Conservation (phyloP, 2,888 invertebrate species). For the Nymphalis urticae region DNA sequence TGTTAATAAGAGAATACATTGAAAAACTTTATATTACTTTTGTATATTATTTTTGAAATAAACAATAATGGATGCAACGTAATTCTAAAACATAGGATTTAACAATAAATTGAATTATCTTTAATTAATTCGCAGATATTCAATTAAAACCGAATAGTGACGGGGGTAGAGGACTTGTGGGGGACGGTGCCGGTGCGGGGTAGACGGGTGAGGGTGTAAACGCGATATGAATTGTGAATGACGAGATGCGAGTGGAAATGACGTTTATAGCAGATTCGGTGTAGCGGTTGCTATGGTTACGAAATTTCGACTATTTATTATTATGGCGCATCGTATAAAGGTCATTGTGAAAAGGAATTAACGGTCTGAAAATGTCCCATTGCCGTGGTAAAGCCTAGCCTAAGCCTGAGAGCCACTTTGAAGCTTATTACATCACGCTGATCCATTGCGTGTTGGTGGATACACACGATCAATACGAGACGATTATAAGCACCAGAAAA, state of each 20-base stretch:
- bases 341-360: neutral
- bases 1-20: no score
- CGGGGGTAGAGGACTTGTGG: neutral
- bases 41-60: no score
- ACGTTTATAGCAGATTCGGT: slow-evolving; percentile 10
- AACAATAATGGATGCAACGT: no score
- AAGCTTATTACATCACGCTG: no score
- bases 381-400: no score
- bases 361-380: no score
- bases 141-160: slow-evolving; percentile 23
- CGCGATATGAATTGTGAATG: slow-evolving; percentile 17
- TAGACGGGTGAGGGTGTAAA: slow-evolving; percentile 7
- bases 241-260: slow-evolving; percentile 8
- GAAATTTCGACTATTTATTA: neutral
- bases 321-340: neutral
- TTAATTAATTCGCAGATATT: slow-evolving; percentile 10
- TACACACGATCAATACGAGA: no score
- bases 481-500: no score
- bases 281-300: slow-evolving; percentile 9
- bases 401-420: no score
- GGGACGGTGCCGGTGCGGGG: neutral
- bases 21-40: no score
- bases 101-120: neutral
- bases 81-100: neutral
- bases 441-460: no score